Evolutionary conservation across 2,113 vertebrate species (phyloP).

Genomic region (Nothoprocta perdicaria): DNA sequence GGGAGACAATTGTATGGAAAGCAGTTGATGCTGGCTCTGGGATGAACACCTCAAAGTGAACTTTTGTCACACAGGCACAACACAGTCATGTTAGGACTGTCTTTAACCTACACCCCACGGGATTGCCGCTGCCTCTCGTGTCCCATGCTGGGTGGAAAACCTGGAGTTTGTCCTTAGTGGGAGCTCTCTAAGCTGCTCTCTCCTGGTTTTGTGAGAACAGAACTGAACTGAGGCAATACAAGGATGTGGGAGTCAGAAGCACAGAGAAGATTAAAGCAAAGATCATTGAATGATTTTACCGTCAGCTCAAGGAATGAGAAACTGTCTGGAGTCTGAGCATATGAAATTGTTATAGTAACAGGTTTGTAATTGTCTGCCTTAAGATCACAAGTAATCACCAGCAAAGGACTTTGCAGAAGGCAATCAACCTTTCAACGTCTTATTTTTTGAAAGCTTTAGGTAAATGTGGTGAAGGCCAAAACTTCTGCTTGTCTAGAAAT

Average conservation of each 20-base stretch:
- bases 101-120: not conserved
- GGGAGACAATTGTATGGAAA: not conserved
- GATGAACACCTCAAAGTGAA: not conserved
- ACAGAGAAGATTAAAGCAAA: not conserved
- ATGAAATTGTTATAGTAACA: not conserved
- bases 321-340: not conserved
- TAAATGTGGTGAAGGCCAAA: not conserved
- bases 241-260: not conserved
- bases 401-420: not conserved
- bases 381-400: not conserved
- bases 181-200: not conserved
- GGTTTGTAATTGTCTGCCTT: not conserved
- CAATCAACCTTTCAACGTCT: not conserved
- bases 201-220: not conserved
- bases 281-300: not conserved
- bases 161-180: not conserved
- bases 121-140: not conserved
- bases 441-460: not conserved
- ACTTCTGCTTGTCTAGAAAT: not conserved
- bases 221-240: not conserved
- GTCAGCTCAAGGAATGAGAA: not conserved
- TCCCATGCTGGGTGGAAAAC: not conserved
- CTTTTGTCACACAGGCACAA: rapidly evolving
- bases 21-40: not conserved
- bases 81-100: not conserved